Conservation (phyloP, 1,140 invertebrate species). For the Gerris buenoi region DNA sequence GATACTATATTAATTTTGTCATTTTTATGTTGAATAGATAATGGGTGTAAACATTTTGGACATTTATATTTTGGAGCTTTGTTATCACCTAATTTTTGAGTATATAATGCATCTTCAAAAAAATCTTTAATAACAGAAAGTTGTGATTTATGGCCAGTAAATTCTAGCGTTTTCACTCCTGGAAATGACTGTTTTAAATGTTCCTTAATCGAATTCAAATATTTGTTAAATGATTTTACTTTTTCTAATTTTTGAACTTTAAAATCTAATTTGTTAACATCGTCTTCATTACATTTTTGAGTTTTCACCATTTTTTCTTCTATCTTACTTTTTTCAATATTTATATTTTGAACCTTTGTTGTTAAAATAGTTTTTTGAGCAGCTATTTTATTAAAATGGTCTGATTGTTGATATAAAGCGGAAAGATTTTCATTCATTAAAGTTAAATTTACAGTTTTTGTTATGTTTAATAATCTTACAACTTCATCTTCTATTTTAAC, state of each 20-base stretch:
- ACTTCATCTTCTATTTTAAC: background rate
- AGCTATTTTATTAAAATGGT: background rate
- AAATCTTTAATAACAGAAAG: background rate
- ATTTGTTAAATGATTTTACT: background rate
- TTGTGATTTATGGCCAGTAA: background rate
- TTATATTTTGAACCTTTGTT: background rate
- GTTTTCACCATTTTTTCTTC: background rate
- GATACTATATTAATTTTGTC: background rate
- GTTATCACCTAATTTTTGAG: background rate
- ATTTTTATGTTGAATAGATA: background rate
- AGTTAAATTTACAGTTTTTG: background rate
- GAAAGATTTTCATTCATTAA: background rate
- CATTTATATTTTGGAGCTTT: background rate
- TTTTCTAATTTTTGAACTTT: background rate
- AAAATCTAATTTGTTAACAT: background rate
- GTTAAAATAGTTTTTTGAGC: background rate
- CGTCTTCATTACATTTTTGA: background rate
- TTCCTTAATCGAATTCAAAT: background rate
- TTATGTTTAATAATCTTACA: background rate
- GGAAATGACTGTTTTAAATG: background rate
- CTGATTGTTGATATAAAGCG: background rate
- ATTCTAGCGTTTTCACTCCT: background rate
- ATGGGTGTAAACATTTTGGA: background rate
- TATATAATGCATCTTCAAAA: background rate
- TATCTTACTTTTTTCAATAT: background rate